phyloP scores from a whole-genome alignment of 2,888 invertebrate genomes.

The Cotesia congregata region DNA sequence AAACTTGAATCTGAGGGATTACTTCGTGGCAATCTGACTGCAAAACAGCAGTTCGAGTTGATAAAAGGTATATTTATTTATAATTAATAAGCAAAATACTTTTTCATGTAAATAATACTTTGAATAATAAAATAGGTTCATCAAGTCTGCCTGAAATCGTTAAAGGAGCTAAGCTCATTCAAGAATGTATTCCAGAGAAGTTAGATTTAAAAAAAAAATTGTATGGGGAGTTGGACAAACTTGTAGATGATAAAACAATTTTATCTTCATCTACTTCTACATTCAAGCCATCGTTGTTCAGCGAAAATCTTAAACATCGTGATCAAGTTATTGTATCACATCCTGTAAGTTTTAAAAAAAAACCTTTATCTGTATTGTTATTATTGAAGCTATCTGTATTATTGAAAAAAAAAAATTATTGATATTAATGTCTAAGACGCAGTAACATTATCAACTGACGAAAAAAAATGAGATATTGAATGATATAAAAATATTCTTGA shows the following conservation, averaged over 20 bases:
- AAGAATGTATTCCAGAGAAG: slow-evolving; percentile 95
- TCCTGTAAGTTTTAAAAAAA: slow-evolving; percentile 74
- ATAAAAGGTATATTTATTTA: slow-evolving; percentile 76
- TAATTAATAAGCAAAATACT: not conserved
- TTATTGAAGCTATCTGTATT: not conserved
- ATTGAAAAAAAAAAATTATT: not conserved
- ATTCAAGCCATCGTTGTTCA: slow-evolving; percentile 89
- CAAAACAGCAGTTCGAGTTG: slow-evolving; percentile 81
- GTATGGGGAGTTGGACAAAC: slow-evolving; percentile 82
- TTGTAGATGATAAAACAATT: slow-evolving; percentile 83
- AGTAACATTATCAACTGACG: not conserved
- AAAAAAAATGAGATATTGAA: not conserved
- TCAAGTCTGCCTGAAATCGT: slow-evolving; percentile 80
- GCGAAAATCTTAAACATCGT: slow-evolving; percentile 82
- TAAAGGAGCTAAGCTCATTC: slow-evolving; percentile 84
- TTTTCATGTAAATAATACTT: not conserved
- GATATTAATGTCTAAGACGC: not conserved
- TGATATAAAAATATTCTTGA: not conserved
- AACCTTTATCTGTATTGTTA: not conserved
- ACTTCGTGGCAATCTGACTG: slow-evolving; percentile 82
- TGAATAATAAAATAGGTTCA: slow-evolving; percentile 71
- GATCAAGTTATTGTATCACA: slow-evolving; percentile 86
- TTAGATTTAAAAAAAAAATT: slow-evolving; percentile 87
- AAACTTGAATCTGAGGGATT: slow-evolving; percentile 80
- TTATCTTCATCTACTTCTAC: slow-evolving; percentile 95